These are phyloP conservation scores for Bruchidius siliquastri DNA, from an alignment of 2,888 invertebrate species.

Conservation along the genomic window DNA sequence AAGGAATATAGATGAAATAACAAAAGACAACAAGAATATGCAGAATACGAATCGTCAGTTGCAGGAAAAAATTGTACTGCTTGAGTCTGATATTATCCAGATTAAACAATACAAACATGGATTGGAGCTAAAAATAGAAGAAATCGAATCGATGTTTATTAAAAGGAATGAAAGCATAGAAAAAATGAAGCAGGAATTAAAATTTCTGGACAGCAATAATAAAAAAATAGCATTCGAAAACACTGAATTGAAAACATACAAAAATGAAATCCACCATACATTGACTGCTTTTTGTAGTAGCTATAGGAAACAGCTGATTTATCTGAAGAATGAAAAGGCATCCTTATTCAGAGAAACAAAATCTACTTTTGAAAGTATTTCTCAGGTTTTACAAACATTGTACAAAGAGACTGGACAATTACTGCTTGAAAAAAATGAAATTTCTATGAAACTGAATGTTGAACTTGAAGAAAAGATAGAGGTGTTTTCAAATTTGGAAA, in stretches of 20 bases:
- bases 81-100: not conserved
- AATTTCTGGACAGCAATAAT: not conserved
- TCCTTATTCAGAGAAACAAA: not conserved
- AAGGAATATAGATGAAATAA: not conserved
- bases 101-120: not conserved
- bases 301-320: not conserved
- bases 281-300: not conserved
- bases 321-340: not conserved
- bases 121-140: not conserved
- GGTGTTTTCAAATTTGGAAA: slow-evolving; percentile 4
- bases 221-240: not conserved
- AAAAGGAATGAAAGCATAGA: not conserved
- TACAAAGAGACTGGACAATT: not conserved
- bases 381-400: not conserved
- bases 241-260: not conserved
- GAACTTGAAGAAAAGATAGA: slow-evolving; percentile 3
- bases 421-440: not conserved
- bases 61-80: not conserved
- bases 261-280: not conserved
- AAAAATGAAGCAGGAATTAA: not conserved
- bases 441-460: not conserved
- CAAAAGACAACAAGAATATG: not conserved
- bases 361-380: not conserved
- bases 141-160: not conserved
- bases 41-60: not conserved